Evolutionary conservation across 2,888 invertebrate species (phyloP), one percentile per base, ranked within the genome.

Genomic region (Acronicta aceris): DNA sequence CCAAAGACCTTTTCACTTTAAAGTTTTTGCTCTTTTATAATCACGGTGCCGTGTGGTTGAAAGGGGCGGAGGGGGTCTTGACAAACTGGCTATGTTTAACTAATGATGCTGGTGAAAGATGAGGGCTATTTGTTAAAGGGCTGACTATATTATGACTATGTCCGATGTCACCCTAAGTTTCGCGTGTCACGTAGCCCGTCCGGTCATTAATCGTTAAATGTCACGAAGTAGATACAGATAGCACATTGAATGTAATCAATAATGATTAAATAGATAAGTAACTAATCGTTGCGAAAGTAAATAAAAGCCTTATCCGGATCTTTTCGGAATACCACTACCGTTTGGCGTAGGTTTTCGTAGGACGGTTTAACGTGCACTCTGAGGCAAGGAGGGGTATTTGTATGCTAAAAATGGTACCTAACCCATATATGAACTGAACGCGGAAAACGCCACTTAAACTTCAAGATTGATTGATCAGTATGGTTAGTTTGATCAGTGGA

Each of bases 41-140:
- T 68, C 45, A 21, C 38, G 43, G 36, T 41, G 17, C 43, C 53
- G 45, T 49, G 47, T 15, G 40, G 66, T 59, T 47, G 49, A 27
- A 16, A 38, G 68, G 56, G 67, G 51, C 13, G 58, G 51, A 52
- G 74, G 25, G 66, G 85, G 53, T 80, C 81, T 62, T 8, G 27
- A 40, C 61, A 67, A 58, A 78, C 38, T 83, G 86, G 89, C 68
- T 71, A 62, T 71, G 76, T 78, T 76, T 81, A 83, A 87, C 83
- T 88, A 88, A 89, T 86, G 85, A 87, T 79, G 83, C 68, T 77
- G 67, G 82, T 86, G 85, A 89, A 85, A 85, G 84, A 89, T 87
- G 85, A 84, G 81, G 81, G 84, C 80, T 79, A 89, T 89, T 89
- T 89, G 82, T 88, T 82, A 79, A 78, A 75, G 78, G 74, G 62